Conservation (phyloP, 1,140 invertebrate species). For the Hyphantria cunea region DNA sequence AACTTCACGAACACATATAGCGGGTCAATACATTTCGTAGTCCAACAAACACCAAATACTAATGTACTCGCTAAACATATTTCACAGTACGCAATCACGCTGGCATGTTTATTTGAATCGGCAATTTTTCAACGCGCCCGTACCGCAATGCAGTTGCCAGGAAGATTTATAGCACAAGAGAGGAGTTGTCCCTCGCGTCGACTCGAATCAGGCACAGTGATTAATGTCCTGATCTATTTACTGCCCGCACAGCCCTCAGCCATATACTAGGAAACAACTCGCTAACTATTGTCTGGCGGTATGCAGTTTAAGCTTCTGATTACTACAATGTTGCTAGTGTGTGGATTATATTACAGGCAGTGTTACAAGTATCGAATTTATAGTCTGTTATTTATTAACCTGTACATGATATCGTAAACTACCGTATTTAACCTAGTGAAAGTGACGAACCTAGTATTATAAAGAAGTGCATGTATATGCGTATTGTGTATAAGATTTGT, state of each 20-base stretch:
- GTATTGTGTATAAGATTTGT: no score
- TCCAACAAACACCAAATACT: slow-evolving; percentile 3
- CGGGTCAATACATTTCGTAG: no score
- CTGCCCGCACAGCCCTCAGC: slow-evolving; percentile 39
- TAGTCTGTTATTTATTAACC: no score
- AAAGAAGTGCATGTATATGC: no score
- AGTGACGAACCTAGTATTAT: no score
- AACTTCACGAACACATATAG: no score
- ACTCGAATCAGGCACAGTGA: slow-evolving; percentile 60
- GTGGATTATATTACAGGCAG: no score
- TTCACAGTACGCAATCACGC: slow-evolving; percentile 42
- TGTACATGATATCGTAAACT: no score
- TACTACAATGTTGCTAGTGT: background rate
- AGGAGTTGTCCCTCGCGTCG: slow-evolving; percentile 51
- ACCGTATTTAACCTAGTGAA: no score
- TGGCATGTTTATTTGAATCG: slow-evolving; percentile 72
- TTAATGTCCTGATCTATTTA: slow-evolving; percentile 72
- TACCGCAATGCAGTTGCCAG: slow-evolving; percentile 66
- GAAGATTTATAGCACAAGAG: slow-evolving; percentile 66
- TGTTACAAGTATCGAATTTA: no score
- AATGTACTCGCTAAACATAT: slow-evolving; percentile 23
- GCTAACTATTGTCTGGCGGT: slow-evolving; percentile 6
- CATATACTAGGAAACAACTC: slow-evolving; percentile 25
- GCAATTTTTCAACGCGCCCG: slow-evolving; percentile 66
- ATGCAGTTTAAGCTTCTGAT: background rate